Base-by-base conservation (phyloP, 2,113 vertebrate genomes). In the Pluvialis apricaria region DNA sequence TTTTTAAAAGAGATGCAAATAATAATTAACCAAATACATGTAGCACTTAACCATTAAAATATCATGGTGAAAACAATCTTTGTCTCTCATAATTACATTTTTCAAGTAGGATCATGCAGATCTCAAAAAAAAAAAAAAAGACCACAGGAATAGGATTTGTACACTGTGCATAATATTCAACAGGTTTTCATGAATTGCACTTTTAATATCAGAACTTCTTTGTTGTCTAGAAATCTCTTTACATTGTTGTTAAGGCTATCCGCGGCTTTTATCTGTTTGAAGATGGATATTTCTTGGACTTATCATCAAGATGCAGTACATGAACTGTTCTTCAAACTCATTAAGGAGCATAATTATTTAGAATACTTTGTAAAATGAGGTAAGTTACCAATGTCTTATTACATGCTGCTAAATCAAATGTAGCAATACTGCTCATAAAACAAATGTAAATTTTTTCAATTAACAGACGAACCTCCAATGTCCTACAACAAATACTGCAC, bases 1-100 rank as follows among this genome's bases (percentile, higher is more conserved):
- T 83, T 86, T 92, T 94, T 32, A 40, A 87, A 73, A 94, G 77
- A 86, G 22, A 94, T 76, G 47, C 70, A 95, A 95, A 51, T 93
- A 87, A 75, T 29, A 82, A 77, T 44, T 73, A 88, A 73, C 18
- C 45, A 88, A 79, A 93, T 36, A 76, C 18, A 60, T 11, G 14
- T 18, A 73, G 58, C 21, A 32, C 11, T 84, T 78, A 52, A 92
- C 13, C 42, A 70, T 25, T 45, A 66, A 80, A 92, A 72, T 13
- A 77, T 5, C 25, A 77, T 3, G 11, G 5, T 25, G 36, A 85
- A 94, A 86, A 70, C 17, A 51, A 86, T 9, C 38, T 57, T 73
- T 69, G 40, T 36, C 25, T 92, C 51, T 81, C 28, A 29, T 44
- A 73, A 88, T 62, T 58, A 62, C 15, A 42, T 12, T 77, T 70